These are phyloP conservation scores for Prolemur simus DNA, from an alignment of 2,113 vertebrate genomes.

Conservation along the genomic window DNA sequence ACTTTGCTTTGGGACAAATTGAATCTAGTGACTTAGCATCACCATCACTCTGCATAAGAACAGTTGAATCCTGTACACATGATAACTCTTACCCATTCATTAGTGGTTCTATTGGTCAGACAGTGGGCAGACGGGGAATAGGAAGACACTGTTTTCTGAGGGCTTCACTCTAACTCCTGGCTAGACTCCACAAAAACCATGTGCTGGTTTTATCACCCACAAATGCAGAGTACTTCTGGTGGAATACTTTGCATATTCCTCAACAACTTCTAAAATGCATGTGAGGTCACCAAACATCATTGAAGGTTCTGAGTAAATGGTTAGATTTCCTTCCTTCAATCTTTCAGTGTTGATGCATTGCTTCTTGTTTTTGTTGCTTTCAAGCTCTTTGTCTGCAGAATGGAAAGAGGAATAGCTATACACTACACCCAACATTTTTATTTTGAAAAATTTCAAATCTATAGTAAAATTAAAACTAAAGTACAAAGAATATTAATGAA, in stretches of 20 bases:
- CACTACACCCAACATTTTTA: fast-evolving
- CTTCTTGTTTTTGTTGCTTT: neutral
- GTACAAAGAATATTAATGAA: neutral
- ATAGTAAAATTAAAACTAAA: neutral
- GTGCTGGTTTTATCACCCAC: neutral
- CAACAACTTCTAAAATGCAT: neutral
- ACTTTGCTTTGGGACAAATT: neutral
- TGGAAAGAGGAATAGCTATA: neutral
- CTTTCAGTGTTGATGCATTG: neutral
- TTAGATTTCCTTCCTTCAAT: neutral
- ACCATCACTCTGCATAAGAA: neutral
- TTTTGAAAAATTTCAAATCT: neutral
- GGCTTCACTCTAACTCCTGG: neutral
- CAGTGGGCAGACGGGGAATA: fast-evolving
- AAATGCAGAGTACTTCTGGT: fast-evolving
- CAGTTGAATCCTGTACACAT: neutral
- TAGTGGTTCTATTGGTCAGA: no score
- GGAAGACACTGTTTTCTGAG: neutral
- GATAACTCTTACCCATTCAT: neutral
- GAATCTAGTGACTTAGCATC: neutral
- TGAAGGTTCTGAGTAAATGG: neutral
- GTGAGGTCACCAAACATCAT: neutral
- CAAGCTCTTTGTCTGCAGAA: neutral
- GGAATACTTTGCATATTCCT: no score
- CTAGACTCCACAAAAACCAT: neutral